Conservation (phyloP, 2,113 vertebrate species). For the Peromyscus leucopus region DNA sequence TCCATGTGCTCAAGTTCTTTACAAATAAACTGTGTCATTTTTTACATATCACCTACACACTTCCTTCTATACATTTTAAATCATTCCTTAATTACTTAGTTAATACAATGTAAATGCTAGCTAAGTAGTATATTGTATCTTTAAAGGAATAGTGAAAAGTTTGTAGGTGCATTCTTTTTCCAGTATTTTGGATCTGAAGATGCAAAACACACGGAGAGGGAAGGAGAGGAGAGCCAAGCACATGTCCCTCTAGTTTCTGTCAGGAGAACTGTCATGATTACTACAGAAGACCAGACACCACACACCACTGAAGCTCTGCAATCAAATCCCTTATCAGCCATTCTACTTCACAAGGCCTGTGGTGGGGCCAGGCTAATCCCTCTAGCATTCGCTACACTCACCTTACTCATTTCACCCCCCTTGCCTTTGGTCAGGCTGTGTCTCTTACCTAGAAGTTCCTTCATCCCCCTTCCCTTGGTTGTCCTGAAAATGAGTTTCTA, state of each 20-base stretch:
- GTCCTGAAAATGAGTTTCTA: background rate
- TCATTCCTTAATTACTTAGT: background rate
- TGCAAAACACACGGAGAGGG: background rate
- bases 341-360: background rate
- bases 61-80: background rate
- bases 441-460: background rate
- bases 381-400: background rate
- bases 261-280: background rate
- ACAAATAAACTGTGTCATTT: background rate
- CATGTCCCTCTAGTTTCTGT: background rate
- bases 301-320: background rate
- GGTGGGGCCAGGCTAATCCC: background rate
- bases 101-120: background rate
- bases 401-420: background rate
- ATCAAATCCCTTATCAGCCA: background rate
- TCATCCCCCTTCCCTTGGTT: background rate
- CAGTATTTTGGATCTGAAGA: constrained; percentile 3
- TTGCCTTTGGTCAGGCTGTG: background rate
- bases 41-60: background rate
- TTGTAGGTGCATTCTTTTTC: background rate
- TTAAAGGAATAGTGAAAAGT: background rate
- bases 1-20: background rate
- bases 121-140: background rate
- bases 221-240: background rate
- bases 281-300: background rate